Base-by-base conservation (phyloP, 2,113 vertebrate genomes). In the Hiodon alosoides region DNA sequence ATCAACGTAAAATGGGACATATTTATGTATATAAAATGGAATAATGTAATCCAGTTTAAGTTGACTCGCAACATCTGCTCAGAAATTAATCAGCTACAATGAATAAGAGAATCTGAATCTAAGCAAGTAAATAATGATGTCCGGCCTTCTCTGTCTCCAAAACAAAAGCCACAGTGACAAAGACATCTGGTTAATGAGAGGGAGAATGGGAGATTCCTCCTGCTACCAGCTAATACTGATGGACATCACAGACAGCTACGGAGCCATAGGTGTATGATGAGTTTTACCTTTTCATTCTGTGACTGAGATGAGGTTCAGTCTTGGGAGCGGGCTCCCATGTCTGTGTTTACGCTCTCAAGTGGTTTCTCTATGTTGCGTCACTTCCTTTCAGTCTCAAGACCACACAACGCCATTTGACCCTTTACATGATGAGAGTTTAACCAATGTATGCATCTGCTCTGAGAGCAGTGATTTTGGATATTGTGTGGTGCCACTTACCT, bases 401-500 rank as follows among this genome's bases (percentile, higher is more conserved):
- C 9, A 52, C 78, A 80, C 80, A 81, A 79, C 70, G 71, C 73
- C 77, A 67, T 81, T 77, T 84, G 80, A 83, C 70, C 62, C 71
- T 5, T 74, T 54, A 71, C 57, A 55, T n/a, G 11, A 47, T 31
- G 66, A 53, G 46, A 47, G 52, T 57, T 75, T 7, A 69, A 11
- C 13, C 53, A 50, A 7, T 7, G 7, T 31, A 31, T 31, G 60
- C 16, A 14, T 14, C 50, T 54, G 51, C 64, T n/a, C 9, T 5
- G 2, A 5, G 11, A 31, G 77, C 78, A 70, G 53, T 60, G 72
- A 74, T 73, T 68, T 69, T 74, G 53, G 70, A 31, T 50, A 31
- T 64, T 74, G 71, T 5, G 76, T 2, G 31, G 70, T 61, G 57
- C 52, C 67, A 4, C 90, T 88, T 88, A 98, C 96, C 96, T 96